Evolutionary conservation across 2,888 invertebrate genomes (phyloP).

Genomic region (Cantharis nigra): DNA sequence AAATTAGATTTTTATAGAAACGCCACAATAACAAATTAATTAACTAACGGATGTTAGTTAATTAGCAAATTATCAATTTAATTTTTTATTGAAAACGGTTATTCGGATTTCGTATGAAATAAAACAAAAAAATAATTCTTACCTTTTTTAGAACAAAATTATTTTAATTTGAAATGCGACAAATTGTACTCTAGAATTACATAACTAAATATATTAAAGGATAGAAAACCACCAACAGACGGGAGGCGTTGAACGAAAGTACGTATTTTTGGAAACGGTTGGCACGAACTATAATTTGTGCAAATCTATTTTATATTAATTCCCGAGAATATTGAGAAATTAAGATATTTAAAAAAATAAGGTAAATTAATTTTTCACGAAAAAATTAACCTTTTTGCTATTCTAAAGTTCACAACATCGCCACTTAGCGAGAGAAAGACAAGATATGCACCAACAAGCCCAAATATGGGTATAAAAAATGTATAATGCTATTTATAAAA

Average conservation of each 20-base stretch:
- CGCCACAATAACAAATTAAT: not conserved
- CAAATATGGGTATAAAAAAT: too few species aligned
- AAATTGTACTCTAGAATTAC: not conserved
- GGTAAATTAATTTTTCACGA: not conserved
- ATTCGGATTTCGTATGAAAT: not conserved
- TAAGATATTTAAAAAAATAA: not conserved
- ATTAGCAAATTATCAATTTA: not conserved
- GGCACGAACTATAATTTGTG: conserved; percentile 27
- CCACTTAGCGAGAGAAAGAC: too few species aligned
- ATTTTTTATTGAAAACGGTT: not conserved
- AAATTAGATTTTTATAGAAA: not conserved
- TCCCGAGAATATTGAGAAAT: not conserved
- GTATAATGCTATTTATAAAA: too few species aligned
- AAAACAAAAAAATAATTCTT: not conserved
- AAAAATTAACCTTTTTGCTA: too few species aligned
- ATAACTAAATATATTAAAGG: not conserved
- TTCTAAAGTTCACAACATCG: too few species aligned
- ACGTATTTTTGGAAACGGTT: conserved; percentile 39
- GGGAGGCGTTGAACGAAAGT: not conserved
- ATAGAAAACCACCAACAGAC: not conserved
- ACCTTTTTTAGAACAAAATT: not conserved
- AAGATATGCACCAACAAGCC: too few species aligned
- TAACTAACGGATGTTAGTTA: not conserved
- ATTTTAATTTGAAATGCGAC: not conserved
- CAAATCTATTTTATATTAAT: not conserved